Percentiles rank a stretch among this genome's conserved stretches.
These are phyloP conservation scores for Meandrina meandrites DNA, from an alignment of 92 coral and sea anemone species.

Conservation along the genomic window DNA sequence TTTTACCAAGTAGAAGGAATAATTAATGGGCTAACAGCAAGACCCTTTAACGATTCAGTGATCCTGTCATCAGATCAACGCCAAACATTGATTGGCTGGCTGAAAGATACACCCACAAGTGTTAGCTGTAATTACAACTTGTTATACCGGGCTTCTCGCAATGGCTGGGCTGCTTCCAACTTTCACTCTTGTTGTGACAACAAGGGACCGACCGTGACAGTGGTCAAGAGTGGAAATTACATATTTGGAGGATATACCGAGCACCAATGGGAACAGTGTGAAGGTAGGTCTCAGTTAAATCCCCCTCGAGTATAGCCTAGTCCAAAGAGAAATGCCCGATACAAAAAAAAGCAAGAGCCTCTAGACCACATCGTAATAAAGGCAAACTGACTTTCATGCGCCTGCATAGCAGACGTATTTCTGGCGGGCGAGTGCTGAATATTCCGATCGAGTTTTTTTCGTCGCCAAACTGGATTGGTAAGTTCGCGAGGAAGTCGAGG, in stretches of 20 bases:
- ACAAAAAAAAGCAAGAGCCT: too few relatives aligned
- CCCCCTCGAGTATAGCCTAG: too few relatives aligned
- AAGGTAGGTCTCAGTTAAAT: too few relatives aligned
- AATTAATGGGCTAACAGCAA: constrained; percentile 38
- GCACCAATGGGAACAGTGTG: constrained; percentile 35
- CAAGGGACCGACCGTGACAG: constrained; percentile 59
- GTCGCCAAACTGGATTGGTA: too few relatives aligned
- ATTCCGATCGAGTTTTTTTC: too few relatives aligned
- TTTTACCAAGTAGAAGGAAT: constrained; percentile 78
- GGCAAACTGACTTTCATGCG: too few relatives aligned
- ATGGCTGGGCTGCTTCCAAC: constrained; percentile 57
- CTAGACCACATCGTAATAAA: too few relatives aligned
- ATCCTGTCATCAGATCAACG: constrained; percentile 45
- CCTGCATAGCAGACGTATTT: too few relatives aligned
- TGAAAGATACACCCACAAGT: constrained; percentile 21
- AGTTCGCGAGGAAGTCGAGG: too few relatives aligned
- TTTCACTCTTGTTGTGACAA: constrained; percentile 60
- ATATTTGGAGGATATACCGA: constrained; percentile 63
- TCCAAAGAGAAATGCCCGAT: too few relatives aligned
- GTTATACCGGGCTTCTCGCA: constrained; percentile 49
- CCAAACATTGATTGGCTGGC: constrained; percentile 25
- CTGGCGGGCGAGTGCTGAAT: too few relatives aligned
- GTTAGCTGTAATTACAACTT: background rate
- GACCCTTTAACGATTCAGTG: constrained; percentile 15
- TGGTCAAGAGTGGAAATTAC: constrained; percentile 44